Evolutionary conservation across 2,113 vertebrate species (phyloP).

Genomic region (Chaenogobius annularis): DNA sequence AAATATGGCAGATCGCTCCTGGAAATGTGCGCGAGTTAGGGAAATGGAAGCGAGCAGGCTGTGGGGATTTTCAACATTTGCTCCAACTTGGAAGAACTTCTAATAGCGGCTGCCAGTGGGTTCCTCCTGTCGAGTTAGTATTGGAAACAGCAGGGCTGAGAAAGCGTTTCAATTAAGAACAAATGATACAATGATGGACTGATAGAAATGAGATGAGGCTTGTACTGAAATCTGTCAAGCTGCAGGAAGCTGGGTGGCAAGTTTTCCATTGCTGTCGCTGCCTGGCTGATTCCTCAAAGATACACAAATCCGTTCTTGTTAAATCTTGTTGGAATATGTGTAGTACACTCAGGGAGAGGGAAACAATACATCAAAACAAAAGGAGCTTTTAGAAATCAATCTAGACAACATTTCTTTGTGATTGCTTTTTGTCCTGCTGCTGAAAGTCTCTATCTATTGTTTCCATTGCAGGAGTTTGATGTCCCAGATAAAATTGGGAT

Average conservation of each 20-base stretch:
- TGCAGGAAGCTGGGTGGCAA: slow-evolving; percentile 26
- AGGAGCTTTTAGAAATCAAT: too few relatives aligned
- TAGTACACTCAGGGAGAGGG: too few relatives aligned
- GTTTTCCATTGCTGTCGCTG: slow-evolving; percentile 10
- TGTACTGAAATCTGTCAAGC: slow-evolving; percentile 40
- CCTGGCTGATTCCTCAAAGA: slow-evolving; percentile 17
- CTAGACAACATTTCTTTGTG: too few relatives aligned
- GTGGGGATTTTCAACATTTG: slow-evolving; percentile 15
- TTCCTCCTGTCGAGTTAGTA: background rate
- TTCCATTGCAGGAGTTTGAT: too few relatives aligned
- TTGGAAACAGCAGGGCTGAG: background rate
- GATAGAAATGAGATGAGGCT: slow-evolving; percentile 33
- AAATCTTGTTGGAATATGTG: background rate
- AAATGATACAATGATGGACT: slow-evolving; percentile 30
- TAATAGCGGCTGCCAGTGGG: background rate
- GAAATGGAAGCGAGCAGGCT: background rate
- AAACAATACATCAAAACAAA: too few relatives aligned
- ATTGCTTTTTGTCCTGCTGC: too few relatives aligned
- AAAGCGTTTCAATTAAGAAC: slow-evolving; percentile 42
- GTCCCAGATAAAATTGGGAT: too few relatives aligned
- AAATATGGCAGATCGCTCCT: slow-evolving; percentile 24
- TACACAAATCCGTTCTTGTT: background rate
- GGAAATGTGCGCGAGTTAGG: slow-evolving; percentile 8
- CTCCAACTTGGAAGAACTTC: slow-evolving; percentile 16
- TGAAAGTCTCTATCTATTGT: too few relatives aligned